A percentile compares a stretch with the other conserved stretches of the same genome.
phyloP scores from a whole-genome alignment of 2,113 vertebrate genomes.

The Alaudala cheleensis region DNA sequence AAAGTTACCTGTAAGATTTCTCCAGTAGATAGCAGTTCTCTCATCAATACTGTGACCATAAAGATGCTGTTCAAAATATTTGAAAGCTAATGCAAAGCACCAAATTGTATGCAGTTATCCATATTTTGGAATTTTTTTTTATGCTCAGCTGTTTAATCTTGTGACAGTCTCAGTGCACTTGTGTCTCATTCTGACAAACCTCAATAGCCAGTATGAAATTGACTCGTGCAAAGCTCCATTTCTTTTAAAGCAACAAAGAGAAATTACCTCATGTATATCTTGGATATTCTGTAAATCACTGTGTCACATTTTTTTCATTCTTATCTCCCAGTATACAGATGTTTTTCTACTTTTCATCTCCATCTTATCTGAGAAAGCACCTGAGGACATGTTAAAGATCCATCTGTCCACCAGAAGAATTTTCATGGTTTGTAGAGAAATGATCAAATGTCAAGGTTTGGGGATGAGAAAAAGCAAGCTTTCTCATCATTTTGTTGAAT shows the following conservation, averaged over 20 bases:
- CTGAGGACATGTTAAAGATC: not conserved
- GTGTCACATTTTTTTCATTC: not conserved
- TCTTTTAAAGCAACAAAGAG: slow-evolving; percentile 18
- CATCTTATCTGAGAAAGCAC: slow-evolving; percentile 41
- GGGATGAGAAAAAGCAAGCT: not conserved
- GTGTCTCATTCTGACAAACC: not conserved
- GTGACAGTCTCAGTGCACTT: not conserved
- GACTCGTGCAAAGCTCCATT: not conserved
- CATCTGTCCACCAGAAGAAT: not conserved
- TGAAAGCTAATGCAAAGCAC: not conserved
- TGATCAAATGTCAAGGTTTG: not conserved
- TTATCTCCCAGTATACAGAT: not conserved
- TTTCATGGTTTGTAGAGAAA: not conserved
- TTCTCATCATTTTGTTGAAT: not conserved
- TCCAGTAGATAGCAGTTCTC: not conserved
- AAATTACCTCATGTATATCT: not conserved
- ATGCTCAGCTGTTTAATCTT: not conserved
- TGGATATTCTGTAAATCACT: slow-evolving; percentile 22
- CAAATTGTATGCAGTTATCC: not conserved
- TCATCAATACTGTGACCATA: not conserved
- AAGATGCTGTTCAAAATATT: not conserved
- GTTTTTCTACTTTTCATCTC: not conserved
- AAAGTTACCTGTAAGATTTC: not conserved
- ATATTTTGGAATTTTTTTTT: not conserved
- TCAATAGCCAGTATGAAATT: not conserved